Evolutionary conservation across 1,140 invertebrate genomes (phyloP).

Genomic region (Drosophila triauraria): DNA sequence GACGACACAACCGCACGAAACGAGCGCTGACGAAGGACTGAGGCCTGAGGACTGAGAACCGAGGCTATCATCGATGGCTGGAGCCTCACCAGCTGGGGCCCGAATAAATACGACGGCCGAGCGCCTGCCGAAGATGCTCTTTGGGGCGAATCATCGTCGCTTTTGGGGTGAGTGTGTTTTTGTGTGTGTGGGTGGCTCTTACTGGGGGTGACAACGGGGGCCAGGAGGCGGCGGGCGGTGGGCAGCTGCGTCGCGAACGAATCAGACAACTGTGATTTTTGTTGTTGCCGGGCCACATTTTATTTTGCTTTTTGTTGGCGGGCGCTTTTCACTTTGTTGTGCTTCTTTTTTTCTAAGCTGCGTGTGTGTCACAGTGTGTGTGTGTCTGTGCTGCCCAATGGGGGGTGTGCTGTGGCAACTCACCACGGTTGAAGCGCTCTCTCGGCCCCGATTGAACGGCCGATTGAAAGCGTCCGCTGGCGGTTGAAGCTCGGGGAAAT

Average conservation of each 20-base stretch:
- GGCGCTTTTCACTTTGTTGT: conserved; percentile 56
- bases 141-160: conserved; percentile 66
- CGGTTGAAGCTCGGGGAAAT: conserved; percentile 57
- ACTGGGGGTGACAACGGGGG: conserved; percentile 12
- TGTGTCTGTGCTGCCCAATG: conserved; percentile 62
- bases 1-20: conserved; percentile 60
- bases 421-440: conserved; percentile 59
- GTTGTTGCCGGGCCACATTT: conserved; percentile 73
- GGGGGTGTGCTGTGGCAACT: conserved; percentile 64
- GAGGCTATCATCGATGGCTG: conserved; percentile 25
- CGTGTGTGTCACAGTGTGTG: conserved; percentile 31
- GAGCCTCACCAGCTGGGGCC: conserved; percentile 1
- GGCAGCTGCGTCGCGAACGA: conserved; percentile 76
- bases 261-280: conserved; percentile 85
- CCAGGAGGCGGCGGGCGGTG: conserved; percentile 36
- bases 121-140: conserved; percentile 54
- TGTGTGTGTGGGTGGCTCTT: conserved; percentile 32
- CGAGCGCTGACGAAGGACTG: conserved; percentile 74
- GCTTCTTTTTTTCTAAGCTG: conserved; percentile 70
- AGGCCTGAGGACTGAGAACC: conserved; percentile 35
- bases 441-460: conserved; percentile 45
- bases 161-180: conserved; percentile 16
- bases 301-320: conserved; percentile 78
- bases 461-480: conserved; percentile 42
- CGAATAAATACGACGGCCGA: conserved; percentile 11